Evolutionary conservation across 2,797 vertebrate genomes (phyloP).

Genomic region (Macropus fuliginosus): DNA sequence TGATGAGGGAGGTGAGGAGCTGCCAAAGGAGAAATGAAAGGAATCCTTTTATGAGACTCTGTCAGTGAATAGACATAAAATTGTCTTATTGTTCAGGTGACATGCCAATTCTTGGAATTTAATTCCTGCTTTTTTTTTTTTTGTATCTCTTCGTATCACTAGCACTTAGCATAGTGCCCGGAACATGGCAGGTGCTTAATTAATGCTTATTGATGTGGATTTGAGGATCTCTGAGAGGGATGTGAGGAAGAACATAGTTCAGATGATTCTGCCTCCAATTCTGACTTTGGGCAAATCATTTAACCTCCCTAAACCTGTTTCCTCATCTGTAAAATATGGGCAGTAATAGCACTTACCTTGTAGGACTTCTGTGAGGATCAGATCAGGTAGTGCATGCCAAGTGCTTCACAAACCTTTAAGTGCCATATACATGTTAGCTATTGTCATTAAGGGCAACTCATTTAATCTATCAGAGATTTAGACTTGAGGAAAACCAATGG

Average conservation of each 20-base stretch:
- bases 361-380: neutral
- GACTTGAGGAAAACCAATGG: neutral
- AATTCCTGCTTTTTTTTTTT: neutral
- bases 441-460: neutral
- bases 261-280: neutral
- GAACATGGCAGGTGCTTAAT: neutral
- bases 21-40: neutral
- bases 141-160: neutral
- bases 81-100: neutral
- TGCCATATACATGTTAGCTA: neutral
- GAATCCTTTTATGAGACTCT: neutral
- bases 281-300: neutral
- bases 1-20: neutral
- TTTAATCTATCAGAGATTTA: neutral
- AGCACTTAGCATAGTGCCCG: neutral
- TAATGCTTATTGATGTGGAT: conserved; percentile 4
- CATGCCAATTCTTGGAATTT: conserved; percentile 61
- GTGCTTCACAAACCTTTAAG: neutral
- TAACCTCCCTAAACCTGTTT: neutral
- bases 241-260: neutral
- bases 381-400: neutral
- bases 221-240: neutral
- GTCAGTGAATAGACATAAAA: conserved; percentile 37
- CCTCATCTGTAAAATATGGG: neutral
- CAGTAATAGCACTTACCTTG: neutral